These are phyloP conservation scores for Caenorhabditis japonica DNA, from an alignment of 2,888 invertebrate species.

Conservation along the genomic window DNA sequence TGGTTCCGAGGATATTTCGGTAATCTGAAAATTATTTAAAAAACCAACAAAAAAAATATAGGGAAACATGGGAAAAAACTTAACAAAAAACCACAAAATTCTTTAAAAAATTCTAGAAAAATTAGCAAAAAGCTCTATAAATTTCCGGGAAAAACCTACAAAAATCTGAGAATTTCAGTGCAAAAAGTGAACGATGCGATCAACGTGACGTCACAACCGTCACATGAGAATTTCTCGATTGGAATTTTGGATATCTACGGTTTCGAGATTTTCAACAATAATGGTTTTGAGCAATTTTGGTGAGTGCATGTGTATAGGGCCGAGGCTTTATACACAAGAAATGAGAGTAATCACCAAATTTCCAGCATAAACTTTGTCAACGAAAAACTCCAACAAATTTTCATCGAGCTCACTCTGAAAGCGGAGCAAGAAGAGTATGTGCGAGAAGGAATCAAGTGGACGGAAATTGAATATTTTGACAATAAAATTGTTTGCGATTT, in stretches of 20 bases:
- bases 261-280: conserved; percentile 84
- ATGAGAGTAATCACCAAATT: conserved; percentile 72
- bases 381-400: conserved; percentile 84
- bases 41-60: too few relatives aligned
- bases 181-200: conserved; percentile 82
- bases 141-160: too few relatives aligned
- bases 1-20: too few relatives aligned
- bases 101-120: too few relatives aligned
- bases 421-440: conserved; percentile 79
- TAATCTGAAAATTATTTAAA: too few relatives aligned
- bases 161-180: too few relatives aligned
- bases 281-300: conserved; percentile 84
- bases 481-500: conserved; percentile 84
- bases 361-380: conserved; percentile 83
- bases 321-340: too few relatives aligned
- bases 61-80: too few relatives aligned
- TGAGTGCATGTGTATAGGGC: too few relatives aligned
- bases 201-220: conserved; percentile 76
- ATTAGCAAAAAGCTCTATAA: too few relatives aligned
- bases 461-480: conserved; percentile 84
- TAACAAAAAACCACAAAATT: too few relatives aligned
- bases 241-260: conserved; percentile 85
- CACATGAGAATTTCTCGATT: conserved; percentile 78
- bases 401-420: conserved; percentile 84
- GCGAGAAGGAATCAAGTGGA: conserved; percentile 81